These are phyloP conservation scores for Pristionchus arcanus DNA, from an alignment of 2,888 invertebrate species.

Conservation along the genomic window DNA sequence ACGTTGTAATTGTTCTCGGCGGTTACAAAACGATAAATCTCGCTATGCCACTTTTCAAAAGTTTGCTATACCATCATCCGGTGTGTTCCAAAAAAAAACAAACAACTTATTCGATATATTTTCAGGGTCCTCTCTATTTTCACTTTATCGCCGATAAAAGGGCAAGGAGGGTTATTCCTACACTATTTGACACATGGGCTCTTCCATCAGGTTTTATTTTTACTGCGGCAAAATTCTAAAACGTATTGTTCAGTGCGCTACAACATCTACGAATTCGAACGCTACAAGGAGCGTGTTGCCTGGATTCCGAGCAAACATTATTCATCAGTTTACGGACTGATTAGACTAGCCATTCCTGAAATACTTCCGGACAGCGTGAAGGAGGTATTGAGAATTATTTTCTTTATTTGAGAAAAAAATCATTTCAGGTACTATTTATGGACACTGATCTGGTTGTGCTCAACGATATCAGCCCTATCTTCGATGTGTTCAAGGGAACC, in stretches of 20 bases:
- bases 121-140: slow-evolving; percentile 57
- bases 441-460: slow-evolving; percentile 35
- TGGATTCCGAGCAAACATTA: slow-evolving; percentile 69
- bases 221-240: background rate
- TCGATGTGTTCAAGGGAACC: slow-evolving; percentile 48
- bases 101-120: rapidly evolving
- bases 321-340: slow-evolving; percentile 61
- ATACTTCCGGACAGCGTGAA: slow-evolving; percentile 55
- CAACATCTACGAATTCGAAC: slow-evolving; percentile 57
- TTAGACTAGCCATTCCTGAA: slow-evolving; percentile 64
- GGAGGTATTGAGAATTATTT: background rate
- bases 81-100: no score
- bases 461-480: background rate
- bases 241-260: background rate
- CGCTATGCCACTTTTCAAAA: slow-evolving; percentile 7
- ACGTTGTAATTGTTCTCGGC: slow-evolving; percentile 28
- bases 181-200: slow-evolving; percentile 35
- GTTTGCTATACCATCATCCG: slow-evolving; percentile 32
- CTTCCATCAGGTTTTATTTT: slow-evolving; percentile 35
- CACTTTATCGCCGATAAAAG: slow-evolving; percentile 62
- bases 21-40: background rate
- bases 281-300: slow-evolving; percentile 57
- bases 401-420: background rate
- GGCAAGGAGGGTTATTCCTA: slow-evolving; percentile 15
- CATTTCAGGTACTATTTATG: slow-evolving; percentile 28